These are phyloP conservation scores for Epinephelus malabaricus DNA, from an alignment of 2,797 vertebrate genomes.

Conservation along the genomic window DNA sequence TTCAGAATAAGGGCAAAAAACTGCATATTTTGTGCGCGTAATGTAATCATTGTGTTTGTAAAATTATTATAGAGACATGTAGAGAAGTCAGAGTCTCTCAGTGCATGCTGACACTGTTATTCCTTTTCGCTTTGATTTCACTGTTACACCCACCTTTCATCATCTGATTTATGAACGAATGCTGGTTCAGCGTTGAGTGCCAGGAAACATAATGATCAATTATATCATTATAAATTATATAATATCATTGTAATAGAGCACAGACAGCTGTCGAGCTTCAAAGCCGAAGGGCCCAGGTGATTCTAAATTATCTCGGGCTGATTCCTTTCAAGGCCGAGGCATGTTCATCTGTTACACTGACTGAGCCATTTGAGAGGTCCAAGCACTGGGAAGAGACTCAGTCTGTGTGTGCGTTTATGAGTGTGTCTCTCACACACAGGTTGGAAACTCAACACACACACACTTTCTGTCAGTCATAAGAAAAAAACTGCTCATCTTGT, in stretches of 20 bases:
- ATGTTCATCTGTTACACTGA: slow-evolving; percentile 69
- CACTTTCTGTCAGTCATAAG: slow-evolving; percentile 57
- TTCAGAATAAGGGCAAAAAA: too few relatives aligned
- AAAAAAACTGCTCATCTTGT: slow-evolving; percentile 48
- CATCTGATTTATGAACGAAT: slow-evolving; percentile 74
- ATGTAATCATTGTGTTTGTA: slow-evolving; percentile 27
- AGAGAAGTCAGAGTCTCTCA: slow-evolving; percentile 32
- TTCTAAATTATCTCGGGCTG: slow-evolving; percentile 74
- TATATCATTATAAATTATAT: slow-evolving; percentile 77
- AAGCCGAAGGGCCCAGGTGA: slow-evolving; percentile 72
- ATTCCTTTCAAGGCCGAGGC: slow-evolving; percentile 66
- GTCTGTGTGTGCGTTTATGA: slow-evolving; percentile 20
- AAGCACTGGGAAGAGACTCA: slow-evolving; percentile 16
- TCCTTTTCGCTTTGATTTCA: slow-evolving; percentile 65
- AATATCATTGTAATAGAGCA: slow-evolving; percentile 74
- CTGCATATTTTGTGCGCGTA: too few relatives aligned
- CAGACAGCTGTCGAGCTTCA: slow-evolving; percentile 79
- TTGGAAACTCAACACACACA: slow-evolving; percentile 18
- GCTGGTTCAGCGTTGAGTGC: slow-evolving; percentile 71
- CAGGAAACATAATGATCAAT: slow-evolving; percentile 83
- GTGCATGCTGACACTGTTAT: slow-evolving; percentile 46
- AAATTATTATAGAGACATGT: slow-evolving; percentile 34
- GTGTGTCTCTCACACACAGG: background rate
- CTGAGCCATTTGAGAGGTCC: slow-evolving; percentile 29
- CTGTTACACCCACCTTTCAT: slow-evolving; percentile 69